phyloP scores from a whole-genome alignment of 2,113 vertebrate species.

The Acanthisitta chloris region DNA sequence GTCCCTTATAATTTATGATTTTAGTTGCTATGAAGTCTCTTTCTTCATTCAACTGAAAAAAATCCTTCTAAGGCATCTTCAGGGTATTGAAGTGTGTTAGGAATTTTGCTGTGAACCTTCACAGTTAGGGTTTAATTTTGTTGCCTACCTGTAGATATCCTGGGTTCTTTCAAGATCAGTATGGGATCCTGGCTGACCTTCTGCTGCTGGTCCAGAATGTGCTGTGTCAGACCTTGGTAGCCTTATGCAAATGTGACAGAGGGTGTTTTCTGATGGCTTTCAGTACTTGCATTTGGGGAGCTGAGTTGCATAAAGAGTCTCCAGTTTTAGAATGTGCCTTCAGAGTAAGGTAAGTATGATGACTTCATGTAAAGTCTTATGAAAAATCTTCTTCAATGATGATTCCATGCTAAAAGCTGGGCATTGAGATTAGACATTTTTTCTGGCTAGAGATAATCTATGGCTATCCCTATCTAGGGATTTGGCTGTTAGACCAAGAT shows the following conservation, averaged over 20 bases:
- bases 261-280: background rate
- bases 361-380: background rate
- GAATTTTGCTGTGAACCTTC: background rate
- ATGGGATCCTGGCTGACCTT: background rate
- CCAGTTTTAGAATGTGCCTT: background rate
- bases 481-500: background rate
- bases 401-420: background rate
- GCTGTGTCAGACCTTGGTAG: background rate
- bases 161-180: background rate
- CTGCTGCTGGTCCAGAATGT: background rate
- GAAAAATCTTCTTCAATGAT: background rate
- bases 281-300: background rate
- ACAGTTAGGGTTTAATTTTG: background rate
- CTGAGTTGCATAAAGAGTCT: background rate
- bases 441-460: background rate
- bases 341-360: background rate
- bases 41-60: background rate
- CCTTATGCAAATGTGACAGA: background rate
- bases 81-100: background rate
- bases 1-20: background rate
- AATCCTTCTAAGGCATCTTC: background rate
- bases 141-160: background rate
- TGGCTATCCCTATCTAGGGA: background rate
- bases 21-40: background rate
- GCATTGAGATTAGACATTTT: background rate